Conservation (phyloP, 2,113 vertebrate species). For the Rutilus rutilus region DNA sequence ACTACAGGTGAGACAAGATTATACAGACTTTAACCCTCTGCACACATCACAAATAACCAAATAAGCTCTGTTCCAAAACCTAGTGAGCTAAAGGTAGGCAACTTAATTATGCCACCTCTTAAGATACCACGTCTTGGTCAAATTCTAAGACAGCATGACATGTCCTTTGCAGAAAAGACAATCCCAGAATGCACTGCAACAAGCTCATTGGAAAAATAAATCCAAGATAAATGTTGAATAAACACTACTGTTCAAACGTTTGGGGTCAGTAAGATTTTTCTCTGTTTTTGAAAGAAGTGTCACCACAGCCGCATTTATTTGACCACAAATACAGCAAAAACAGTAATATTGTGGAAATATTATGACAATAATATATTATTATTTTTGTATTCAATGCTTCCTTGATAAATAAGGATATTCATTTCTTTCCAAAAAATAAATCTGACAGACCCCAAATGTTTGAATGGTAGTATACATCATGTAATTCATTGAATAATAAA, state of each 20-base stretch:
- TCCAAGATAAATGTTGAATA: neutral
- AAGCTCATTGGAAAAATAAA: neutral
- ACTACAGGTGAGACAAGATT: conserved; percentile 74
- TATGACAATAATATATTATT: too few relatives aligned
- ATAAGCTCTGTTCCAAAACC: neutral
- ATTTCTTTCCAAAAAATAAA: too few relatives aligned
- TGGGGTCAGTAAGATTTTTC: neutral
- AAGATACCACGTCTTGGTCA: neutral
- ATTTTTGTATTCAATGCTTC: too few relatives aligned
- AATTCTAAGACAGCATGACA: neutral
- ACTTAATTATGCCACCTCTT: neutral
- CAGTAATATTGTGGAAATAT: too few relatives aligned
- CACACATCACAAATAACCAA: neutral
- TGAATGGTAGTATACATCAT: too few relatives aligned
- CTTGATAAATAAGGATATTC: too few relatives aligned
- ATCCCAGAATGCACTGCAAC: neutral
- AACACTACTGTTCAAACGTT: neutral
- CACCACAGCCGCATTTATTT: neutral
- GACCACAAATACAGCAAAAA: neutral
- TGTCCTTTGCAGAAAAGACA: neutral
- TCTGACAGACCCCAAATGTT: too few relatives aligned
- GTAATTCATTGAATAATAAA: neutral
- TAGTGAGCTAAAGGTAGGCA: neutral
- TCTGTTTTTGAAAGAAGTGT: neutral
- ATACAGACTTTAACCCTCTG: neutral